Conservation (phyloP, 2,888 invertebrate genomes). For the Ophioninae sp. region DNA sequence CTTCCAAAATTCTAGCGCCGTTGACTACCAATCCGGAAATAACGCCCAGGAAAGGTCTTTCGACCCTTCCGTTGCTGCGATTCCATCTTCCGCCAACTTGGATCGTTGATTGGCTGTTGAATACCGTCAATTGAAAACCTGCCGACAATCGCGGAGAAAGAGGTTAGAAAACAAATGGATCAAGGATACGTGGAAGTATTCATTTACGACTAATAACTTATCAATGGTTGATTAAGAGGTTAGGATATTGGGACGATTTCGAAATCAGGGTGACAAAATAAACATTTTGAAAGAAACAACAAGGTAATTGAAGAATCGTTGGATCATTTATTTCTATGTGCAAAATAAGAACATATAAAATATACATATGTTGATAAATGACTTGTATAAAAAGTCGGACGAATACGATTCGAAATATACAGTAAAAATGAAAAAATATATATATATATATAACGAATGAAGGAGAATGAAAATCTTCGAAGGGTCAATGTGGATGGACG, state of each 20-base stretch:
- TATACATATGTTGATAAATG: no score
- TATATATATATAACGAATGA: not conserved
- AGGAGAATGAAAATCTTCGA: not conserved
- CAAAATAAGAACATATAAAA: no score
- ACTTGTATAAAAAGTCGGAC: no score
- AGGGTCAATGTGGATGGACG: slow-evolving; percentile 4
- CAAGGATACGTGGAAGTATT: not conserved
- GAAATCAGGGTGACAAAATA: no score
- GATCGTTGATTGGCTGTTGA: slow-evolving; percentile 95
- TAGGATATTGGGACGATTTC: no score
- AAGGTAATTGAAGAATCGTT: no score
- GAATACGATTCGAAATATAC: no score
- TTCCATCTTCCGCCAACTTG: slow-evolving; percentile 94
- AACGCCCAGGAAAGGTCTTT: slow-evolving; percentile 92
- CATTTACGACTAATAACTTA: no score
- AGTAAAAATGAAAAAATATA: not conserved
- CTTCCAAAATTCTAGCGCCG: slow-evolving; percentile 91
- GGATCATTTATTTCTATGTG: no score
- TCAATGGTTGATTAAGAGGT: no score
- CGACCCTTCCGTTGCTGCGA: slow-evolving; percentile 86
- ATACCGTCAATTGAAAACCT: slow-evolving; percentile 88
- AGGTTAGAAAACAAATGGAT: not conserved
- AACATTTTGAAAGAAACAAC: no score
- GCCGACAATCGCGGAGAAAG: slow-evolving; percentile 20
- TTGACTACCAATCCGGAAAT: slow-evolving; percentile 95